Base-by-base conservation (phyloP, 2,797 vertebrate genomes). In the Dicrostonyx torquatus region DNA sequence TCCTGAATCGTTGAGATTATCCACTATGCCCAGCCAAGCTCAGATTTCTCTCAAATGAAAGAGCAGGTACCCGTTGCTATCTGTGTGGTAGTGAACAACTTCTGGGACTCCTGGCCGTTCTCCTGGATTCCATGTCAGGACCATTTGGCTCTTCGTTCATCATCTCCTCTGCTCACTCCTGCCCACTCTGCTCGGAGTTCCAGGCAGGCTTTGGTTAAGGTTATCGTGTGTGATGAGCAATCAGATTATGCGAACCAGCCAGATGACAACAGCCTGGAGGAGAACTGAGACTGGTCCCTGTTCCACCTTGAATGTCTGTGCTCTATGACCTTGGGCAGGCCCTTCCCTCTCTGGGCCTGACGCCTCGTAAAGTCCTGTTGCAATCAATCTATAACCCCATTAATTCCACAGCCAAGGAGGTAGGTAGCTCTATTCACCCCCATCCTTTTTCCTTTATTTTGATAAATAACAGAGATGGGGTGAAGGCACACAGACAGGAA, bases 1-100 rank as follows among this genome's bases (percentile, higher is more conserved):
- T 80, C 84, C 26, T 64, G 66, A 82, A 37, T 31, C 43, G 11
- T 72, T 50, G 26, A 48, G 43, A 75, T 6, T 73, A 75, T n/a
- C 37, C 29, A 34, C 26, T 34, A 15, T 34, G 37, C n/a, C 29
- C 53, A 43, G 5, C 29, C 34, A 85, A 73, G 1, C 37, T 34
- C 12, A n/a, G 31, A 75, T 95, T 88, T 93, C 48, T 53, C 86
- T 85, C 77, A 83, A 79, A 58, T 31, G 53, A 31, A 66, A 83
- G 92, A 91, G 29, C 8, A 0, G 45, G 24, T 64, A 6, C 48
- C 88, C 34, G 14, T 5, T 86, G 37, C 10, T 73, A 72, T 75
- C 91, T 50, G 17, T 24, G 43, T 26, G 18, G 62, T 8, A 9
- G 60, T 55, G 83, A 82, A 90, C n/a, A 58, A n/a, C 60, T 53